Conservation (phyloP, 1,140 invertebrate genomes). For the Conus betulinus region DNA sequence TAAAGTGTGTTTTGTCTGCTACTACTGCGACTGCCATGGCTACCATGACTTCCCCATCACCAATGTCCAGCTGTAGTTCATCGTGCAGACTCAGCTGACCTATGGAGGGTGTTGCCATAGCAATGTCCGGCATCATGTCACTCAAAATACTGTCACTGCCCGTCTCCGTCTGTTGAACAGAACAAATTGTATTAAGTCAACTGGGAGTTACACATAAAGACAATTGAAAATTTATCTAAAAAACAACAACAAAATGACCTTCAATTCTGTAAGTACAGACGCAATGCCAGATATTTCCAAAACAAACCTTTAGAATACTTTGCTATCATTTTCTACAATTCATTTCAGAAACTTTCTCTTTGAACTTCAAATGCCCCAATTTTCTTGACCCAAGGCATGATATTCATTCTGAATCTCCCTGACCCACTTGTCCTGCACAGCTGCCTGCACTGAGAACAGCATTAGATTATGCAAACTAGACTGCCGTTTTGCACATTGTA, state of each 20-base stretch:
- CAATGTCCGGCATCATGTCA: conserved; percentile 90
- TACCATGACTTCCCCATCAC: conserved; percentile 77
- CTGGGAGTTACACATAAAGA: not conserved
- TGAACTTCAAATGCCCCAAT: too few relatives aligned
- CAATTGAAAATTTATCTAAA: not conserved
- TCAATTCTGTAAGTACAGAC: too few relatives aligned
- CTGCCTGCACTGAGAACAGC: too few relatives aligned
- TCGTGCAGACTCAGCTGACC: conserved; percentile 83
- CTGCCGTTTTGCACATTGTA: too few relatives aligned
- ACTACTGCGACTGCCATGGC: conserved; percentile 44
- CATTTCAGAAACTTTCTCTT: too few relatives aligned
- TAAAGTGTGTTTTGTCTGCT: conserved; percentile 61
- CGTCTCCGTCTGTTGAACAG: conserved; percentile 76
- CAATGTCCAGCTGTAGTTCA: conserved; percentile 83
- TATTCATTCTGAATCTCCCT: too few relatives aligned
- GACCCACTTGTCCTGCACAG: too few relatives aligned
- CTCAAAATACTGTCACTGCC: conserved; percentile 84
- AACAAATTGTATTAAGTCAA: not conserved
- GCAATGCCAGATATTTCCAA: too few relatives aligned
- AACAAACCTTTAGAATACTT: too few relatives aligned
- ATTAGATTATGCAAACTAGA: too few relatives aligned
- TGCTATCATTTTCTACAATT: too few relatives aligned
- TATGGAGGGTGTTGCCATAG: conserved; percentile 88
- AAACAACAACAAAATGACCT: not conserved
- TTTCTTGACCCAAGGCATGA: too few relatives aligned